Conservation (phyloP, 2,113 vertebrate species). For the Otus sunia region DNA sequence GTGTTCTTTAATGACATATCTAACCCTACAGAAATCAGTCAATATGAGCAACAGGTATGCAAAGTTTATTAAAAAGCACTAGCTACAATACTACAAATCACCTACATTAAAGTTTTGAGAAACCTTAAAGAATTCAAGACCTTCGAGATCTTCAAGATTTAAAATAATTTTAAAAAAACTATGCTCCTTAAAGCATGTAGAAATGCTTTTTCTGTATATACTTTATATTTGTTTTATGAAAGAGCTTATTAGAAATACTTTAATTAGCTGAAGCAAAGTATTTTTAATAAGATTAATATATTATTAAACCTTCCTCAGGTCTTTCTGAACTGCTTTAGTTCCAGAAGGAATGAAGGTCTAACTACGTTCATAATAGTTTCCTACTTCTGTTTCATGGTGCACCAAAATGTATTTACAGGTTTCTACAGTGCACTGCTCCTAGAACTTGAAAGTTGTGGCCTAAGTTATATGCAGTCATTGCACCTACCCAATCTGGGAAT, state of each 20-base stretch:
- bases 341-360: background rate
- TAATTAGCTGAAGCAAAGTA: background rate
- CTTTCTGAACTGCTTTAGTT: background rate
- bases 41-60: background rate
- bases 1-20: background rate
- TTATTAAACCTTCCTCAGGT: background rate
- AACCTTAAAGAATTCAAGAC: background rate
- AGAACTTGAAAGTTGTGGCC: background rate
- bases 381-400: background rate
- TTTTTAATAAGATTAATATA: background rate
- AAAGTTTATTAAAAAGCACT: background rate
- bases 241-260: background rate
- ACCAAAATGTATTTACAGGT: background rate
- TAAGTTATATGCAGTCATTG: background rate
- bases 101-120: background rate
- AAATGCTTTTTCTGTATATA: background rate
- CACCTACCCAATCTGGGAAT: background rate
- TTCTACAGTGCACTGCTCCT: background rate
- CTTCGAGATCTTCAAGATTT: background rate
- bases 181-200: background rate
- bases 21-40: background rate
- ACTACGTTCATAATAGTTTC: fast-evolving
- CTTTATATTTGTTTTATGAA: background rate
- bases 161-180: background rate
- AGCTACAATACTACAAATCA: background rate